Conservation (phyloP, 2,797 vertebrate genomes). For the Phrynocephalus forsythii region DNA sequence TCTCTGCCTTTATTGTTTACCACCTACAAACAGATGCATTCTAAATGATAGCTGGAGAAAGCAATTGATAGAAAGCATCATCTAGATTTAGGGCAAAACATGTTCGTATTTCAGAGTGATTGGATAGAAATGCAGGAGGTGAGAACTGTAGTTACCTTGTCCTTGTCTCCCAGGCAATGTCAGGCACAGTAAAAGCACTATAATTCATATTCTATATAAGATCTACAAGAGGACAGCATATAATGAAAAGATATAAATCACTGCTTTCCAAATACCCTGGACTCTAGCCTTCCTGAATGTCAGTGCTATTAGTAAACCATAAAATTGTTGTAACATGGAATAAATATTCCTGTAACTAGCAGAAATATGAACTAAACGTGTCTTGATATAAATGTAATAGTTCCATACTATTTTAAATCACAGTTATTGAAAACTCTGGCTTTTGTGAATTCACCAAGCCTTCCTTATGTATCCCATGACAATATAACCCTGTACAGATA, state of each 20-base stretch:
- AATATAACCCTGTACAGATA: conserved; percentile 5
- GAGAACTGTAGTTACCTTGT: conserved; percentile 60
- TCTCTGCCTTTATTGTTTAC: conserved; percentile 65
- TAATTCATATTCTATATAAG: conserved; percentile 61
- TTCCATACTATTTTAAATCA: conserved; percentile 23
- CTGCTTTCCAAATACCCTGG: conserved; percentile 39
- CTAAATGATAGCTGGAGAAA: conserved; percentile 66
- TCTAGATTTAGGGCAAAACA: conserved; percentile 72
- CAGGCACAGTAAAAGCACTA: conserved; percentile 41
- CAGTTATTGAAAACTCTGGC: conserved; percentile 11
- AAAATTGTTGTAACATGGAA: conserved; percentile 26
- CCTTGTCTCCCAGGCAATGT: conserved; percentile 60
- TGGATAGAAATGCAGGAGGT: conserved; percentile 54
- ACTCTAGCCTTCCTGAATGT: background rate
- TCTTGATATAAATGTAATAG: conserved; percentile 25
- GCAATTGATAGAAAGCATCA: conserved; percentile 65
- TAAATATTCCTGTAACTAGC: conserved; percentile 31
- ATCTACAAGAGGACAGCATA: conserved; percentile 43
- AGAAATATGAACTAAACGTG: conserved; percentile 33
- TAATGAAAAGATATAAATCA: conserved; percentile 51
- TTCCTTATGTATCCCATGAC: background rate
- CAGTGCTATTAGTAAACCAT: conserved; percentile 12
- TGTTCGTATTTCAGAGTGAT: conserved; percentile 61
- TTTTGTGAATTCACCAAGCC: conserved; percentile 15
- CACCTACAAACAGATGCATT: conserved; percentile 69